phyloP scores from a whole-genome alignment of 2,113 vertebrate species.

The Strix aluco region DNA sequence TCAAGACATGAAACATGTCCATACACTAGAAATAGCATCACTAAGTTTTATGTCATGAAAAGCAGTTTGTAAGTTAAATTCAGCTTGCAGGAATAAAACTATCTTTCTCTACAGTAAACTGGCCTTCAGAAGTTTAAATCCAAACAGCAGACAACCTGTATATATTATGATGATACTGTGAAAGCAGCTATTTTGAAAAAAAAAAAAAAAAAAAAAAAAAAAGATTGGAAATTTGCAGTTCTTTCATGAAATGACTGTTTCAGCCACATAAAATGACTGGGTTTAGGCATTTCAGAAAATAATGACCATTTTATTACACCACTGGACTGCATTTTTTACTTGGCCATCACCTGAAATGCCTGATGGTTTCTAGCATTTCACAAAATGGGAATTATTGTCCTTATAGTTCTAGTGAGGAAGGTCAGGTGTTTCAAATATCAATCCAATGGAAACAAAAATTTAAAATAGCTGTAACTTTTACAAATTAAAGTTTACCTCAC shows the following conservation, averaged over 20 bases:
- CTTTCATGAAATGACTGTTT: background rate
- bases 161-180: background rate
- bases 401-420: background rate
- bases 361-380: background rate
- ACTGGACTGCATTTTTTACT: background rate
- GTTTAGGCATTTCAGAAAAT: background rate
- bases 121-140: background rate
- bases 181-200: background rate
- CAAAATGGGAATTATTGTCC: background rate
- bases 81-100: background rate
- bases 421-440: background rate
- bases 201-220: too few relatives aligned
- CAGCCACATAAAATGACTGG: background rate
- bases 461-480: background rate
- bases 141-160: background rate
- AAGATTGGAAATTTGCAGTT: background rate
- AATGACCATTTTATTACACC: background rate
- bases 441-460: background rate
- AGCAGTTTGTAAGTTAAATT: background rate
- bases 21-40: background rate
- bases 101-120: background rate
- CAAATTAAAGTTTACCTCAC: background rate
- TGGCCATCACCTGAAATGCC: background rate
- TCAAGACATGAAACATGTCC: background rate
- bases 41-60: background rate